Evolutionary conservation across 2,113 vertebrate genomes (phyloP), one percentile per base, ranked within the genome.

Genomic region (Dipodomys merriami): DNA sequence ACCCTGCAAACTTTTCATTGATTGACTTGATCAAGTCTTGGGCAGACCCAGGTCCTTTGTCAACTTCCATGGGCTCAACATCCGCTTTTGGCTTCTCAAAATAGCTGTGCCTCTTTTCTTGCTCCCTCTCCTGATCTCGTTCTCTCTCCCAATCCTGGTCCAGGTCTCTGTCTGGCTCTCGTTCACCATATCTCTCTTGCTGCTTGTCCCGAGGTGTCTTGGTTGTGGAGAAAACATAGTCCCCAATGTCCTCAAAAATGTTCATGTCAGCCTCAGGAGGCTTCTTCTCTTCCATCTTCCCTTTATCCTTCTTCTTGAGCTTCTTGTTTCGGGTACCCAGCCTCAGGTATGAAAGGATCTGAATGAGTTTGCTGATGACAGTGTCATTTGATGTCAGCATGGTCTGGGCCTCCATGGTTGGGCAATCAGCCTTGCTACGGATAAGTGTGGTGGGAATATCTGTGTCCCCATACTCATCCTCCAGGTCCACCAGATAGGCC

Each of bases 351-450:
- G 99, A 99, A 91, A 99, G 98, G 97, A 99, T 99, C 98, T 99
- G 99, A 0, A 99, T 99, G 93, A 99, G 98, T 87, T 99, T 99
- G 87, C 99, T 99, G 97, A 99, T 99, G 90, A 99, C 99, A 0
- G 99, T 99, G 98, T 99, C 99, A 1, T 99, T 99, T 91, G 99
- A 99, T 94, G 99, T 99, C 94, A 99, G 98, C 0, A 99, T 99
- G 22, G 99, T 99, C 98, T 99, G 99, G 25, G 99, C 99, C 99
- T 99, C 99, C 99, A 99, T 99, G 83, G 99, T 99, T 86, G 99
- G 99, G 77, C 99, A 99, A 98, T 99, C 99, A 0, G 99, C 99
- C 93, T 99, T 99, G 98, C 99, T 99, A 73, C 99, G 98, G 93
- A 99, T 99, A 91, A 99, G 98, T 0, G 99, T 99, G 1, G 99